Conservation (phyloP, 2,888 invertebrate genomes). For the Eristalinus sepulchralis region DNA sequence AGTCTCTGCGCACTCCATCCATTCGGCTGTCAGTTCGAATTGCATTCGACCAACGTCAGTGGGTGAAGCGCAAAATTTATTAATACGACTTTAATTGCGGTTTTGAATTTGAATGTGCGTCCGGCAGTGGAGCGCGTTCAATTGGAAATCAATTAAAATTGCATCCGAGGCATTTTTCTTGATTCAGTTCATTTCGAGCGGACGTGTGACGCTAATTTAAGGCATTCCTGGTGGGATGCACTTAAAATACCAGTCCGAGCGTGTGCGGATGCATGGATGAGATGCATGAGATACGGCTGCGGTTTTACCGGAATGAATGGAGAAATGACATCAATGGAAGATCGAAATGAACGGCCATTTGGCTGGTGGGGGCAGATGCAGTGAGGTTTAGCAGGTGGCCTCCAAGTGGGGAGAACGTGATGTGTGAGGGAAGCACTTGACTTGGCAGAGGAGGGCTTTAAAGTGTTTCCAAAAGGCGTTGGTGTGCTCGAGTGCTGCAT, state of each 20-base stretch:
- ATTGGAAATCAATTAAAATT: conserved; percentile 68
- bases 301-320: background rate
- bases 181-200: conserved; percentile 39
- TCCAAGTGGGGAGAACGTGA: background rate
- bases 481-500: too few species aligned
- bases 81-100: conserved; percentile 65
- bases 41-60: conserved; percentile 44
- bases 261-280: background rate
- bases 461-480: background rate
- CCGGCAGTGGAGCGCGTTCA: conserved; percentile 26
- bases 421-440: background rate
- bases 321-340: background rate
- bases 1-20: conserved; percentile 59
- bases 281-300: background rate
- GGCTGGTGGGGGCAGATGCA: background rate
- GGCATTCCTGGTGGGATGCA: conserved; percentile 8
- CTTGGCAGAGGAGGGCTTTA: background rate
- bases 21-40: conserved; percentile 53
- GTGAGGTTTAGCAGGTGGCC: background rate
- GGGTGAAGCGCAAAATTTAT: conserved; percentile 43
- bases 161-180: conserved; percentile 41
- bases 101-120: conserved; percentile 32
- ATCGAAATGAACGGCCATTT: background rate
- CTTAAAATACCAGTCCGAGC: conserved; percentile 46
- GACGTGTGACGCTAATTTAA: conserved; percentile 39